Evolutionary conservation across 2,888 invertebrate genomes (phyloP).

Genomic region (Chymomyza amoena): DNA sequence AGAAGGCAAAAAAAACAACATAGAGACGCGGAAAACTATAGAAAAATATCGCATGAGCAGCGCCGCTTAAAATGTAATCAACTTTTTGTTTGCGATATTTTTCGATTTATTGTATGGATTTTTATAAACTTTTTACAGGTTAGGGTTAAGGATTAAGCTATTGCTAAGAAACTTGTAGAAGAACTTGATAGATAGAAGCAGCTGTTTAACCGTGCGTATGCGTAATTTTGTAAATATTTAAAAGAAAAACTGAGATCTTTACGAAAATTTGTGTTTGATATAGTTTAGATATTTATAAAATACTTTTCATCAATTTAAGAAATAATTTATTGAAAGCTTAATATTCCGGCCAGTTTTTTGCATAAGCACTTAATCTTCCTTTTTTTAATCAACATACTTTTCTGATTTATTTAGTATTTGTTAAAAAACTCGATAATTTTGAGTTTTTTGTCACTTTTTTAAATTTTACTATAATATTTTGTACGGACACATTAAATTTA

Average conservation of each 20-base stretch:
- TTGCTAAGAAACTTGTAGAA: constrained; percentile 35
- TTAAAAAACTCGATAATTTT: no score
- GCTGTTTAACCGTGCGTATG: constrained; percentile 47
- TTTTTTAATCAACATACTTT: no score
- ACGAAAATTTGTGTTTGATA: no score
- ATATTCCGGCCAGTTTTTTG: no score
- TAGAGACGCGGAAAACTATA: not conserved
- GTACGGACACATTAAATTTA: no score
- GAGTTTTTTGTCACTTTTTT: not conserved
- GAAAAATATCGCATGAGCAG: not conserved
- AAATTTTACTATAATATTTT: no score
- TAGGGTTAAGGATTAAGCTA: not conserved
- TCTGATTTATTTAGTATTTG: no score
- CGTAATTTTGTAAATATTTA: constrained; percentile 21
- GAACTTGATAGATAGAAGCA: not conserved
- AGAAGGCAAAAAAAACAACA: not conserved
- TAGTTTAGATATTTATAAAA: no score
- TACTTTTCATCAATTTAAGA: no score
- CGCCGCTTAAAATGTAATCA: constrained; percentile 46
- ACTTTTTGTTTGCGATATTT: constrained; percentile 22
- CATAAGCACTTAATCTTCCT: no score
- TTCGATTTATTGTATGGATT: constrained; percentile 24
- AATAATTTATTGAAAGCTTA: no score
- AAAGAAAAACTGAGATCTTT: no score
- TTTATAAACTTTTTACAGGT: constrained; percentile 26